These are phyloP conservation scores for Goniozus legneri DNA, from an alignment of 1,140 invertebrate species.

Conservation along the genomic window DNA sequence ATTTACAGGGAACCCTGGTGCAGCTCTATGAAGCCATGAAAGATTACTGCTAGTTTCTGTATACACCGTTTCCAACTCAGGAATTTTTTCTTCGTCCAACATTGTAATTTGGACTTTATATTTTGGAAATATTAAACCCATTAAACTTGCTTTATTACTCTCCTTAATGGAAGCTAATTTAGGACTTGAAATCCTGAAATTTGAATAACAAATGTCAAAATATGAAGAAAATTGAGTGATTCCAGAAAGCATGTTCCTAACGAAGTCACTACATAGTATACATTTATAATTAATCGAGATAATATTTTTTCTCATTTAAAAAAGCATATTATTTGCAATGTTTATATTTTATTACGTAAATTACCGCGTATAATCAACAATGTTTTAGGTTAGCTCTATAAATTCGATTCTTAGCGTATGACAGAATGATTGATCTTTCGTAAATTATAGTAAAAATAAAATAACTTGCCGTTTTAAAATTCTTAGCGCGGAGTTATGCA, in stretches of 20 bases:
- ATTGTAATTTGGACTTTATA: slow-evolving; percentile 34
- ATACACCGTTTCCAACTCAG: slow-evolving; percentile 13
- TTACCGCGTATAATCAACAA: slow-evolving; percentile 2
- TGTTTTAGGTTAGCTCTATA: background rate
- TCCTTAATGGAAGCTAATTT: slow-evolving; percentile 6
- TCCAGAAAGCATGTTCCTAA: background rate
- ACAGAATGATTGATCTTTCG: background rate
- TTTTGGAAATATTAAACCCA: slow-evolving; percentile 4
- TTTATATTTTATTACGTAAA: slow-evolving; percentile 5
- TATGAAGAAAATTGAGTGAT: background rate
- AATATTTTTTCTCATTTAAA: slow-evolving; percentile 1
- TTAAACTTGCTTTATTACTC: background rate
- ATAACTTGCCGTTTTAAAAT: slow-evolving; percentile 13
- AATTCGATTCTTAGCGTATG: background rate
- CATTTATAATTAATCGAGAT: background rate
- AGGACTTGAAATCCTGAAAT: slow-evolving; percentile 17
- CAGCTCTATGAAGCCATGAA: slow-evolving; percentile 63
- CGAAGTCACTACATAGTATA: background rate
- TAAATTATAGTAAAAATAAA: background rate
- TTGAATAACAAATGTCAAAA: background rate
- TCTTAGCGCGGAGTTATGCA: slow-evolving; percentile 12
- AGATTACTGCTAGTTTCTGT: slow-evolving; percentile 38
- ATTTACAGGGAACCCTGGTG: slow-evolving; percentile 70
- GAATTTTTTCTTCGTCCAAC: slow-evolving; percentile 34
- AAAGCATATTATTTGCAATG: background rate